Percentiles rank a stretch among this genome's conserved stretches.
These are phyloP conservation scores for Scalopus aquaticus DNA, from an alignment of 2,113 vertebrate genomes.

Conservation along the genomic window DNA sequence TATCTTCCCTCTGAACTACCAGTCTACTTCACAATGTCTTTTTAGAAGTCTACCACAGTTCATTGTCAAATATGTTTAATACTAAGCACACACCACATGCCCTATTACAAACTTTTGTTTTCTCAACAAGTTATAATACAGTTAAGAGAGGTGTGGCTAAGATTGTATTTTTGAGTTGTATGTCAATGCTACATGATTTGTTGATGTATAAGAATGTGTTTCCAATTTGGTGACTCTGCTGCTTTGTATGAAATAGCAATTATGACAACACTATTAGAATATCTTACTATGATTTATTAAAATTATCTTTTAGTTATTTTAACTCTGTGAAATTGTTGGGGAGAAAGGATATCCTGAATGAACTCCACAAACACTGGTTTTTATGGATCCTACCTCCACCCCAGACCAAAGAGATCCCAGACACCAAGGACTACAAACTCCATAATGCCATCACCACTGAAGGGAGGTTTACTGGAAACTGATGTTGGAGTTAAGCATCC, in stretches of 20 bases:
- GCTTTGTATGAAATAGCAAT: slow-evolving; percentile 1
- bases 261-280: slow-evolving; percentile 20
- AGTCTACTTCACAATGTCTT: slow-evolving; percentile 38
- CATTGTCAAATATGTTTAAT: slow-evolving; percentile 58
- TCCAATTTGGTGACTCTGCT: slow-evolving; percentile 56
- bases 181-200: slow-evolving; percentile 1
- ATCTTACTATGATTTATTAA: slow-evolving; percentile 54
- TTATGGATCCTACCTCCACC: too few relatives aligned
- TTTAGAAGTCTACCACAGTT: slow-evolving; percentile 65
- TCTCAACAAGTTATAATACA: slow-evolving; percentile 25
- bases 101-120: slow-evolving; percentile 57
- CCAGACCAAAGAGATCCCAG: too few relatives aligned
- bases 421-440: too few relatives aligned
- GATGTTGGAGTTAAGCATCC: too few relatives aligned
- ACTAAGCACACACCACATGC: slow-evolving; percentile 58
- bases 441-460: too few relatives aligned
- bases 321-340: background rate
- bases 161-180: slow-evolving; percentile 46
- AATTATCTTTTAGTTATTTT: background rate
- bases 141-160: slow-evolving; percentile 37
- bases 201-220: background rate
- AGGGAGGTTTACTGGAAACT: too few relatives aligned
- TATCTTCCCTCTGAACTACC: slow-evolving; percentile 12
- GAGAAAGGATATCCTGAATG: too few relatives aligned
- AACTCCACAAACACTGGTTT: too few relatives aligned